Base-by-base conservation (phyloP, 2,888 invertebrate species). In the Amaurobius ferox region DNA sequence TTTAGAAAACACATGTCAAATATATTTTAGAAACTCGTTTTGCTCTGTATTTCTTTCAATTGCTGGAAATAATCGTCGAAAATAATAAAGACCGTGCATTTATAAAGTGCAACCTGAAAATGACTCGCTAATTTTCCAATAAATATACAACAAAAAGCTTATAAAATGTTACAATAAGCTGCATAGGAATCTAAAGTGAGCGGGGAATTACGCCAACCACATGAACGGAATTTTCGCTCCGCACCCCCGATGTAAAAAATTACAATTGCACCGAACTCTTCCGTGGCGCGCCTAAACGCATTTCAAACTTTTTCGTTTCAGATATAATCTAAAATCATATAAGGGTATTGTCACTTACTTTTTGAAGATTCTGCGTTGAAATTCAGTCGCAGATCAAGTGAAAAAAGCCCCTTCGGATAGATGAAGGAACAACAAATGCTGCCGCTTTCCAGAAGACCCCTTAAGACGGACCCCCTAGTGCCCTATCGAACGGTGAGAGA, bases 401-500 rank as follows among this genome's bases (percentile, higher is more conserved):
- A 66, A 77, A 80, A 74, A 26, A 55, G 62, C 44, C 70, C 74
- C 70, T 44, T 70, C 74, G 44, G 76, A 55, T 19, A 48, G 62
- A n/a, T 55, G 64, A 77, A 83, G 48, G 71, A 64, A 70, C 39
- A 77, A 83, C n/a, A 70, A 77, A 71, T 71, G 71, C 83, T 48
- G 26, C 64, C 73, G 32, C 68, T 44, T 71, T 9, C 32, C 55
- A 67, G 67, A 80, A 64, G 76, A 23, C 39, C 61, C 80, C 80
- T 73, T 39, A 73, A 80, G 66, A 73, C 72, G 30, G 55, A 68
- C 62, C 76, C 74, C 73, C 62, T 39, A 26, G n/a, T 23, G 44
- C 26, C 74, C 83, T 83, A 83, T 83, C 83, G 83, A 83, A 70
- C 83, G 83, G 48, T 61, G 55, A 40, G 35, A 28, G 30, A 66